Evolutionary conservation across 2,797 vertebrate species (phyloP), one percentile per base, ranked within the genome.

Genomic region (Trachurus trachurus): DNA sequence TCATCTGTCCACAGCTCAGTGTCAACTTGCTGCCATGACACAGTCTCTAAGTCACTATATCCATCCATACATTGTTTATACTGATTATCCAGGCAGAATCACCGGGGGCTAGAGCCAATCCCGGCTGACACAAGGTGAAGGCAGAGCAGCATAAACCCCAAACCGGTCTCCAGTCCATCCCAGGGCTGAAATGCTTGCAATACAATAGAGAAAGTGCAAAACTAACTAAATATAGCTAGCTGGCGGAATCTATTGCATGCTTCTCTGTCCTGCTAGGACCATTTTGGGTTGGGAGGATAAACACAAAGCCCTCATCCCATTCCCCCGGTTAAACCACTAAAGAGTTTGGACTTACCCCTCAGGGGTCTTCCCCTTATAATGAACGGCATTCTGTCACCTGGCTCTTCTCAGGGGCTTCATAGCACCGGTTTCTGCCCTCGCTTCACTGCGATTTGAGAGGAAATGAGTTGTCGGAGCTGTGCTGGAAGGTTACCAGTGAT

Each of bases 401-500:
- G 81, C 83, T 89, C 80, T 85, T 78, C 74, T 86, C 79, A 80
- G 83, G 54, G 82, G 84, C 88, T 81, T 87, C 91, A 93, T 90
- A 21, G 76, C 57, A 65, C 87, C 81, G 78, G 80, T 85, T 73
- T 81, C 76, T 88, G 84, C 67, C 76, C 73, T 90, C 88, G 81
- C 88, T 89, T 74, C 45, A 34, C 67, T 44, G 76, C 73, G 73
- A 74, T 77, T 75, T 7, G 42, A 83, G 66, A 84, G 78, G 84
- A 92, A 93, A 91, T 92, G 95, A 95, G 94, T 17, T 90, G 90
- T 92, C 63, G 53, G 87, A 85, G 89, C 85, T 70, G 79, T 71
- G 90, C 91, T 92, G 92, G 94, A 94, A 95, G 93, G 96, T 96
- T 82, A 94, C 86, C 90, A 92, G 93, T 95, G 96, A 97, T 95